Evolutionary conservation across 2,888 invertebrate genomes (phyloP), one percentile per base, ranked within the genome.

Genomic region (Fabriciana adippe): DNA sequence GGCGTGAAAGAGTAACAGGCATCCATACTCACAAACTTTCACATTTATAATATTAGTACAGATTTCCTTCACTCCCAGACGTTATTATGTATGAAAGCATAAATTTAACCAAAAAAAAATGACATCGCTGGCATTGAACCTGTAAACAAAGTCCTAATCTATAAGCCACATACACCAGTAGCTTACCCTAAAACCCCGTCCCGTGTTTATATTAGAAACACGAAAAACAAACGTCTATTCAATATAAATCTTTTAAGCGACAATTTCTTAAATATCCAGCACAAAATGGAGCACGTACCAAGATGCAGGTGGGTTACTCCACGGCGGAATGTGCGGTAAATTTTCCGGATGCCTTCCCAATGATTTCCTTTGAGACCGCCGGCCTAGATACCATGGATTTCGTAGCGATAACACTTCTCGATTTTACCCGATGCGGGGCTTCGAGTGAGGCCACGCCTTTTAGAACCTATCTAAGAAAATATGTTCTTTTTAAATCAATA

Each of bases 291-390:
- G 59, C 69, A 60, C 66, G 69, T 68, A 67, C 62, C 61, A 76
- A 85, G 84, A 86, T 86, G 85, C 81, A 91, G 92, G 90, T 90
- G 89, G 83, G 86, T 88, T 85, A 82, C 88, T 86, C 85, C 84
- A 86, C 86, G 85, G 89, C 82, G 86, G 89, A 89, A 89, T 89
- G 88, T 89, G 93, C 93, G 93, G 93, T 93, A 93, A 93, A 93
- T 94, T 93, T 93, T 93, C 93, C 93, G 94, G 94, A 94, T 94
- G 95, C 94, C 94, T 95, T 95, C 93, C 94, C 94, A 94, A 95
- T 95, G 95, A 95, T 95, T 95, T 95, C 95, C 95, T 95, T 93
- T 86, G 95, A 95, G 95, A 95, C 94, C 90, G 87, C 87, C 90
- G 88, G 87, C 87, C 90, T 87, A 89, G 92, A 93, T 92, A 91